Base-by-base conservation (phyloP, 2,888 invertebrate species). In the Octonoba sinensis region DNA sequence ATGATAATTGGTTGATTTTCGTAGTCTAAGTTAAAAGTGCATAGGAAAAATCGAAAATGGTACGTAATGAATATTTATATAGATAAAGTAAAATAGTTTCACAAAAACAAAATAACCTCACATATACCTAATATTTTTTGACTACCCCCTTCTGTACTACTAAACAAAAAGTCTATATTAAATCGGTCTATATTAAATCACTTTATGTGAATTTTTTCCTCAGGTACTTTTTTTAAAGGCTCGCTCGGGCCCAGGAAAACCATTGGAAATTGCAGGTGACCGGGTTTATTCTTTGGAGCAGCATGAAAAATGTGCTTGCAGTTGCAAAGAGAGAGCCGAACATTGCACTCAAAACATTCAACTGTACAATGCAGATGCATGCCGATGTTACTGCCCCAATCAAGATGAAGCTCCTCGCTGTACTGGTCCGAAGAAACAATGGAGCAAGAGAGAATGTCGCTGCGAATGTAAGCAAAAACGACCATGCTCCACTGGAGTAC, bases 351-450 rank as follows among this genome's bases (percentile, higher is more conserved):
- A 87, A 6, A 86, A 87, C 3, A 90, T 90, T 51, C 93, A 93
- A 87, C 87, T 88, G 65, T 93, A 93, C 85, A 87, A 88, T 64
- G 87, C 89, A 79, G 87, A 89, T 0, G 90, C 91, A 84, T 93
- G 93, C 85, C 89, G 89, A 46, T 93, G 93, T 86, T 87, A 87
- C 16, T 93, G 93, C 86, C 89, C 87, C 11, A 93, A 93, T 85
- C 86, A 86, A 8, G 92, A 92, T 84, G 92, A 92, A 54, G 90
- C 91, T 82, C 88, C 89, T 4, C 92, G 92, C 87, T 93, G 93
- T 86, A 84, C 86, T 1, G 84, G 83, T 56, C 88, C 90, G 83
- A 89, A 88, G 22, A 72, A 60, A 49, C 86, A 91, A 18, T 93
- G 93, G 93, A 91, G 93, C 86, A 88, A 91, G 11, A 87, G 90